Conservation (phyloP, 2,113 vertebrate genomes). For the Tor tambroides region DNA sequence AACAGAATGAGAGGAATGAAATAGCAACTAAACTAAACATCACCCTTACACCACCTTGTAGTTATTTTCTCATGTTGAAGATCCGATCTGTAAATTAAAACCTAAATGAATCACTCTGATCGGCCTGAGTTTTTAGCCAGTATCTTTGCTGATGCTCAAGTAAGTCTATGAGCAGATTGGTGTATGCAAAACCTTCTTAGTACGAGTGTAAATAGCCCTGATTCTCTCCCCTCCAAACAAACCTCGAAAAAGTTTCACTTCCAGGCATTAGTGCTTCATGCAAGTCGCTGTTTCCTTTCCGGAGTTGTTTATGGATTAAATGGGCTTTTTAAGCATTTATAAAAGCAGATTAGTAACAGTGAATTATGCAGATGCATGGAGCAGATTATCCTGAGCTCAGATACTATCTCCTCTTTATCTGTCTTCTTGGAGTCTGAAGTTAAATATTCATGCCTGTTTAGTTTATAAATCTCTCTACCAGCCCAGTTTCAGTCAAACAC, state of each 20-base stretch:
- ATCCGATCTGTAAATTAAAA: not conserved
- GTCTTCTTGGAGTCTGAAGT: slow-evolving; percentile 60
- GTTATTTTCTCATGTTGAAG: not conserved
- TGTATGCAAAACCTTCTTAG: slow-evolving; percentile 25
- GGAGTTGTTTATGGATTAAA: slow-evolving; percentile 75
- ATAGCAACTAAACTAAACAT: not conserved
- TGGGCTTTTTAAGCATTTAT: slow-evolving; percentile 68
- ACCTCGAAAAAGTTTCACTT: slow-evolving; percentile 68
- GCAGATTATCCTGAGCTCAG: slow-evolving; percentile 74
- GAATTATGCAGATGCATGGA: slow-evolving; percentile 81
- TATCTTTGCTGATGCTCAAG: not conserved
- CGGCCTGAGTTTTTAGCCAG: not conserved
- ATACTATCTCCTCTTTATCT: slow-evolving; percentile 74
- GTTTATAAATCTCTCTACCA: slow-evolving; percentile 35
- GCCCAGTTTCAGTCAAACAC: not conserved
- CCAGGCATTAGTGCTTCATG: slow-evolving; percentile 61
- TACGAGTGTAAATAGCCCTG: slow-evolving; percentile 22
- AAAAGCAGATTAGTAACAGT: slow-evolving; percentile 78
- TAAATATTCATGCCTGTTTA: slow-evolving; percentile 28
- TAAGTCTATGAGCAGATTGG: not conserved
- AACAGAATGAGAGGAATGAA: not conserved
- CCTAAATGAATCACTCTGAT: not conserved
- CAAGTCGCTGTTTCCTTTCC: slow-evolving; percentile 62
- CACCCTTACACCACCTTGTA: not conserved
- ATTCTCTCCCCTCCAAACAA: slow-evolving; percentile 58